Conservation (phyloP, 2,888 invertebrate genomes). For the Leptogaster cylindrica region DNA sequence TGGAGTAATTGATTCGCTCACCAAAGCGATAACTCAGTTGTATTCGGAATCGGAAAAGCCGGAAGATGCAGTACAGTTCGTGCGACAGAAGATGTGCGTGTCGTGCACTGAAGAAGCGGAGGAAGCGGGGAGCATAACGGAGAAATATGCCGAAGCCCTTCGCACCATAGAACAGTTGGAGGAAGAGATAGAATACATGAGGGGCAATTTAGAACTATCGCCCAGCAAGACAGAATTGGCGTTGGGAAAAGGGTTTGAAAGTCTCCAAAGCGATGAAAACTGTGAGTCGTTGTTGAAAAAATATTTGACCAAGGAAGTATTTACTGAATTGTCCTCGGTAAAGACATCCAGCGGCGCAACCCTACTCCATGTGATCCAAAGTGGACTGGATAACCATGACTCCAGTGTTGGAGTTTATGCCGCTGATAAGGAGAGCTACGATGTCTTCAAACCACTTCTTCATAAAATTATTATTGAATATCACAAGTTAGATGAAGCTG, state of each 20-base stretch:
- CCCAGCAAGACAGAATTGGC: slow-evolving; percentile 60
- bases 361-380: slow-evolving; percentile 68
- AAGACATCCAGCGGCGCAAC: slow-evolving; percentile 67
- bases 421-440: slow-evolving; percentile 71
- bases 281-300: slow-evolving; percentile 70
- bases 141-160: slow-evolving; percentile 56
- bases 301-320: slow-evolving; percentile 65
- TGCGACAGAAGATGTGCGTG: slow-evolving; percentile 60
- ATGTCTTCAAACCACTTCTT: slow-evolving; percentile 68
- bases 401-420: slow-evolving; percentile 71
- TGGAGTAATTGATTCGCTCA: slow-evolving; percentile 60
- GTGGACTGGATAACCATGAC: slow-evolving; percentile 70
- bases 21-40: slow-evolving; percentile 59
- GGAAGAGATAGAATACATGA: slow-evolving; percentile 56
- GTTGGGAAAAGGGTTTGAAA: slow-evolving; percentile 64
- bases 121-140: slow-evolving; percentile 56
- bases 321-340: slow-evolving; percentile 64
- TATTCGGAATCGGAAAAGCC: slow-evolving; percentile 61
- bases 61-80: slow-evolving; percentile 60
- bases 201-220: slow-evolving; percentile 52
- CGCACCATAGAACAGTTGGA: slow-evolving; percentile 55
- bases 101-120: slow-evolving; percentile 60
- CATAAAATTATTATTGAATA: slow-evolving; percentile 73
- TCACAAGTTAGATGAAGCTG: slow-evolving; percentile 61
- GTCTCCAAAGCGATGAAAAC: slow-evolving; percentile 63